phyloP scores from a whole-genome alignment of 2,113 vertebrate genomes.

The Aramus guarauna region DNA sequence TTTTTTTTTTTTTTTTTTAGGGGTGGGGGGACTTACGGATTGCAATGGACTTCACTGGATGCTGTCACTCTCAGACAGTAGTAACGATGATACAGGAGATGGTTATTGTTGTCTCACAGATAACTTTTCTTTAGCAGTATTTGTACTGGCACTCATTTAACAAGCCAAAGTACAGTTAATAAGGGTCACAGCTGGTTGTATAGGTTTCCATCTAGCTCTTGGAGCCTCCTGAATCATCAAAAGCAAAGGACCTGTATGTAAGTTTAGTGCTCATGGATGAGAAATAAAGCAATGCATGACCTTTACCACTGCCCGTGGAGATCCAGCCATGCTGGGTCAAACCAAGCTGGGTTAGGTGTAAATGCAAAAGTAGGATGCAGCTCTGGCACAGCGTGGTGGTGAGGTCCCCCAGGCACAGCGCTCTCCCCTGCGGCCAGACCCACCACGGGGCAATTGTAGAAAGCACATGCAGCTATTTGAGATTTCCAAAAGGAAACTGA shows the following conservation, averaged over 20 bases:
- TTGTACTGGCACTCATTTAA: neutral
- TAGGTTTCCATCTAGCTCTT: neutral
- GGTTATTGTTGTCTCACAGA: neutral
- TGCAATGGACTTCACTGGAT: neutral
- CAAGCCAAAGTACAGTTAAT: neutral
- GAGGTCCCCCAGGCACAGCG: neutral
- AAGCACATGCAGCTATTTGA: neutral
- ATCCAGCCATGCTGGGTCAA: neutral
- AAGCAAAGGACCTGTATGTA: neutral
- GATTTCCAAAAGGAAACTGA: neutral
- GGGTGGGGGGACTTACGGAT: neutral
- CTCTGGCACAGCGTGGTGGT: neutral
- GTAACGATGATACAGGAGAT: neutral
- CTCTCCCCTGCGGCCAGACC: neutral
- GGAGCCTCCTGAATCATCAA: neutral
- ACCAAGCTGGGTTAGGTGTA: neutral
- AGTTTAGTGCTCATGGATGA: neutral
- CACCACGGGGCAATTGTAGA: accelerated
- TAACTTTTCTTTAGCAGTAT: neutral
- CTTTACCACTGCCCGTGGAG: accelerated
- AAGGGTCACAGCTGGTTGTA: neutral
- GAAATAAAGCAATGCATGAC: neutral
- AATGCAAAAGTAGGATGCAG: neutral
- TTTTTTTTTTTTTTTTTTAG: neutral
- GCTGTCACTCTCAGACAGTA: neutral